These are phyloP conservation scores for Nanger granti DNA, from an alignment of 2,113 vertebrate genomes.

Conservation along the genomic window DNA sequence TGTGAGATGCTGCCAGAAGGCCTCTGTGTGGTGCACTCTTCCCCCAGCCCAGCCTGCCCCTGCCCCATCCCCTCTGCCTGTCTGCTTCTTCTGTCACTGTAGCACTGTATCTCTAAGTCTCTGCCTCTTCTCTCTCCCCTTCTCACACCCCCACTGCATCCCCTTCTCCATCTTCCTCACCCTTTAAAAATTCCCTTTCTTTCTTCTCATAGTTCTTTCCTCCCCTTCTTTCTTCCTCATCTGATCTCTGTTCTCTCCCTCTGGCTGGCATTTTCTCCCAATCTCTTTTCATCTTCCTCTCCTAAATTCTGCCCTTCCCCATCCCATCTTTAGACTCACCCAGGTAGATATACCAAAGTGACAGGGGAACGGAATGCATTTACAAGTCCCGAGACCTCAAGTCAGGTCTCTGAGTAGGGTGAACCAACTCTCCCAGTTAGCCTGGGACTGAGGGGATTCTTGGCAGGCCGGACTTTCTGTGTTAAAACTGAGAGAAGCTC, in stretches of 20 bases:
- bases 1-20: background rate
- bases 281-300: background rate
- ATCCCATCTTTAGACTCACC: background rate
- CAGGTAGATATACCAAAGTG: too few relatives aligned
- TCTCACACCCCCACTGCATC: accelerated
- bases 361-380: background rate
- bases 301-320: background rate
- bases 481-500: background rate
- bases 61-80: background rate
- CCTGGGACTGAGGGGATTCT: background rate
- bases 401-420: background rate
- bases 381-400: background rate
- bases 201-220: background rate
- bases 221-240: accelerated
- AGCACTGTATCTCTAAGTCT: background rate
- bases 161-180: too few relatives aligned
- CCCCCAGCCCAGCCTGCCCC: background rate
- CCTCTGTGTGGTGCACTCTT: background rate
- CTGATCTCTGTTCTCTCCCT: background rate
- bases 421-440: background rate
- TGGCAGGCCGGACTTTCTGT: too few relatives aligned
- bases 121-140: background rate
- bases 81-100: background rate
- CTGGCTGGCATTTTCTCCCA: too few relatives aligned
- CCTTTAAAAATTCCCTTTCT: background rate